These are phyloP conservation scores for Caenorhabditis virilis DNA, from an alignment of 2,888 invertebrate species.

Conservation along the genomic window DNA sequence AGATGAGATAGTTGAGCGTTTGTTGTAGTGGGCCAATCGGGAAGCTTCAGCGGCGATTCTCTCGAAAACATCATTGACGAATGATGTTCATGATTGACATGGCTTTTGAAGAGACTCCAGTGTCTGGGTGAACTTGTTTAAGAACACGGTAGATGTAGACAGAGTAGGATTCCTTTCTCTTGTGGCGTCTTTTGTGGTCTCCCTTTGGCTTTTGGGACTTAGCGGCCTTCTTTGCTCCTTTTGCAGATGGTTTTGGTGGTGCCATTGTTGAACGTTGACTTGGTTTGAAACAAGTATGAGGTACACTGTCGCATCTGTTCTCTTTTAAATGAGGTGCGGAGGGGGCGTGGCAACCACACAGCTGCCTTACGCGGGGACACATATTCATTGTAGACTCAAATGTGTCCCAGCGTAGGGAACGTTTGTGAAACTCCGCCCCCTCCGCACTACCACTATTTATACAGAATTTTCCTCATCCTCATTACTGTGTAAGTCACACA, in stretches of 20 bases:
- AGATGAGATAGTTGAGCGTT: too few species aligned
- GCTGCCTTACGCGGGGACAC: too few species aligned
- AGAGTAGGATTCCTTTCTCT: conserved; percentile 66
- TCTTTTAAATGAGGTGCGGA: neutral
- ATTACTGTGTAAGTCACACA: neutral
- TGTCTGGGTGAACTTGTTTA: conserved; percentile 73
- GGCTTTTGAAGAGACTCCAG: too few species aligned
- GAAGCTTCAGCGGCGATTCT: too few species aligned
- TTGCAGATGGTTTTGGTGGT: conserved; percentile 66
- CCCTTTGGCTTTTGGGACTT: conserved; percentile 53
- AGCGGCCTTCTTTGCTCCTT: conserved; percentile 67
- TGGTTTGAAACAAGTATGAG: conserved; percentile 3
- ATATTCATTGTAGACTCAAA: too few species aligned
- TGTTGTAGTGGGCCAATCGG: too few species aligned
- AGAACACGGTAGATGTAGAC: conserved; percentile 76
- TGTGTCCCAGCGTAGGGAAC: neutral
- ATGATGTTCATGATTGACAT: too few species aligned
- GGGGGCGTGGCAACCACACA: too few species aligned
- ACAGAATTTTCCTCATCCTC: neutral
- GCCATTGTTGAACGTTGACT: too few species aligned
- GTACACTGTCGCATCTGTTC: neutral
- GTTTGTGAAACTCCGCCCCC: neutral
- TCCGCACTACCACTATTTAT: neutral
- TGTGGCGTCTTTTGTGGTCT: conserved; percentile 66
- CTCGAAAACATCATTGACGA: too few species aligned